These are phyloP conservation scores for Scartelaos histophorus DNA, from an alignment of 2,113 vertebrate genomes.

Conservation along the genomic window DNA sequence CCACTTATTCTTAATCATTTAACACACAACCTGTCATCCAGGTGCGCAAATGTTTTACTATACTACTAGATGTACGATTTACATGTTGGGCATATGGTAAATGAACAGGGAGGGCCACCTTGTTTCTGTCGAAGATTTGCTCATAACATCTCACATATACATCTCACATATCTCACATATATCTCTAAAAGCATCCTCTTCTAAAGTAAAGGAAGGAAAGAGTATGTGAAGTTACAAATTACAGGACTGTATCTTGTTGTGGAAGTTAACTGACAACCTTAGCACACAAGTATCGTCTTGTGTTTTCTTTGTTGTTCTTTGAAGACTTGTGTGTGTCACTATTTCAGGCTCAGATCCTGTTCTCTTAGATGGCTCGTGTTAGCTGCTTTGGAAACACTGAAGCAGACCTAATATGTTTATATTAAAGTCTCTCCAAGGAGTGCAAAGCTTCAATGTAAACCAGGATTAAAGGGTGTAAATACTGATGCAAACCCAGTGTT, in stretches of 20 bases:
- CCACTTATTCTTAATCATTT: constrained; percentile 39
- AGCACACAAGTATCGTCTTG: constrained; percentile 41
- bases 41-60: constrained; percentile 71
- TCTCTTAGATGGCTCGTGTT: constrained; percentile 59
- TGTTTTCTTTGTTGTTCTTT: constrained; percentile 72
- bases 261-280: constrained; percentile 7
- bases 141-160: too few relatives aligned
- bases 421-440: constrained; percentile 64
- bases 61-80: constrained; percentile 70
- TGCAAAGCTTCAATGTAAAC: constrained; percentile 62
- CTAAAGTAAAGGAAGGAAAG: constrained; percentile 70
- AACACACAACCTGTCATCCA: constrained; percentile 61
- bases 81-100: constrained; percentile 69
- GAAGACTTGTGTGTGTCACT: constrained; percentile 66
- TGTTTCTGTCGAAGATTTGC: constrained; percentile 50
- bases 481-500: constrained; percentile 66
- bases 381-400: constrained; percentile 74
- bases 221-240: too few relatives aligned
- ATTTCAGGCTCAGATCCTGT: constrained; percentile 62
- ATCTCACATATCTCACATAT: constrained; percentile 62
- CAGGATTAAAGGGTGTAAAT: constrained; percentile 61
- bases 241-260: too few relatives aligned
- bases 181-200: constrained; percentile 69
- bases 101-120: constrained; percentile 61
- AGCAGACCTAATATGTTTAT: constrained; percentile 69